A percentile compares a stretch with the other conserved stretches of the same genome.
phyloP scores from a whole-genome alignment of 2,888 invertebrate species.

The Sesamia inferens region DNA sequence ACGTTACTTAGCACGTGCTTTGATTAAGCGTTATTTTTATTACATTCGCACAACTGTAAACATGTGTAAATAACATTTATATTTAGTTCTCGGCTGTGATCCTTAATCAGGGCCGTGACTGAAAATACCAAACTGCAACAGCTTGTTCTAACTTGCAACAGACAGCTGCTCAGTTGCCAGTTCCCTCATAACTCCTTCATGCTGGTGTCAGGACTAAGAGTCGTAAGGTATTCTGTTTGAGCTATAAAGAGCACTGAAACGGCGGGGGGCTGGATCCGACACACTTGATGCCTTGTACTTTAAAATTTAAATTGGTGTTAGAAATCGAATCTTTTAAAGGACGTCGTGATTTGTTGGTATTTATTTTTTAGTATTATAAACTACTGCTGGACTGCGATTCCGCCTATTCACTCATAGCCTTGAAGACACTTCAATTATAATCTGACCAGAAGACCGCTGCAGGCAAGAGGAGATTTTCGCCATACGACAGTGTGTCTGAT shows the following conservation, averaged over 20 bases:
- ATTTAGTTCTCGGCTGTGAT: too few relatives aligned
- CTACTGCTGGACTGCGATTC: too few relatives aligned
- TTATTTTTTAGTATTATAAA: too few relatives aligned
- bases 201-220: slow-evolving; percentile 10
- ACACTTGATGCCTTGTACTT: slow-evolving; percentile 10
- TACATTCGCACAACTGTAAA: neutral
- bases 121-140: slow-evolving; percentile 4
- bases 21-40: neutral
- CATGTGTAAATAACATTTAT: neutral
- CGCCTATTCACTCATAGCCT: too few relatives aligned
- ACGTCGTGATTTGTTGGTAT: neutral
- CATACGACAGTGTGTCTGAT: too few relatives aligned
- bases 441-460: too few relatives aligned
- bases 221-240: slow-evolving; percentile 29
- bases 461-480: too few relatives aligned
- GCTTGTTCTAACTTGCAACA: neutral
- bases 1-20: neutral
- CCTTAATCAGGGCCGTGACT: neutral
- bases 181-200: neutral
- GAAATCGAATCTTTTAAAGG: neutral
- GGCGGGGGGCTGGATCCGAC: neutral
- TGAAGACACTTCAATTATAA: too few relatives aligned
- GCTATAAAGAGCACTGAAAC: slow-evolving; percentile 19
- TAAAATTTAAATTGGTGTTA: slow-evolving; percentile 12
- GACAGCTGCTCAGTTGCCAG: slow-evolving; percentile 2